phyloP scores from a whole-genome alignment of 2,113 vertebrate genomes.

The Calyptomena viridis region DNA sequence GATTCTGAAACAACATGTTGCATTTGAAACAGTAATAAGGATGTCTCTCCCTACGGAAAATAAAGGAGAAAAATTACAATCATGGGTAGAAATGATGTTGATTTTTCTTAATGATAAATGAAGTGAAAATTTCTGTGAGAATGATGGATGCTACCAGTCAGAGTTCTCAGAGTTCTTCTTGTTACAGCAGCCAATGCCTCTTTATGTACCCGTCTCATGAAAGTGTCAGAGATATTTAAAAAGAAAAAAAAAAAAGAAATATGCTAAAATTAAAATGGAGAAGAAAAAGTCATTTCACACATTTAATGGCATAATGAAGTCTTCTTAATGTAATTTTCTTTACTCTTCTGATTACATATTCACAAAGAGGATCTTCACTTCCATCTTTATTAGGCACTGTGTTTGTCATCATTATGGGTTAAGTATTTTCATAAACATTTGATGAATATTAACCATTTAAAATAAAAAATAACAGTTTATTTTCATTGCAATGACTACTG shows the following conservation, averaged over 20 bases:
- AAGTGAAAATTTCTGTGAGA: conserved; percentile 33
- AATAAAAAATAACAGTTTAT: conserved; percentile 68
- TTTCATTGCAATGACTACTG: conserved; percentile 38
- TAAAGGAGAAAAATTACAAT: conserved; percentile 3
- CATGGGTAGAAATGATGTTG: conserved; percentile 45
- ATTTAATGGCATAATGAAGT: conserved; percentile 65
- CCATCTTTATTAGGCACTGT: conserved; percentile 54
- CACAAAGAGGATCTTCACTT: conserved; percentile 68
- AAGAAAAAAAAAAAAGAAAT: conserved; percentile 31
- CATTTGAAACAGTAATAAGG: not conserved
- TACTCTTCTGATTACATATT: conserved; percentile 70
- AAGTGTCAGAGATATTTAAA: conserved; percentile 50
- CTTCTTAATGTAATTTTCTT: conserved; percentile 70
- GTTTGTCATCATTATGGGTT: conserved; percentile 58
- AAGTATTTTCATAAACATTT: conserved; percentile 63
- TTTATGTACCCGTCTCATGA: conserved; percentile 34
- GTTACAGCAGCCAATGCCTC: conserved; percentile 44
- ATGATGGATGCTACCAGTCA: conserved; percentile 61
- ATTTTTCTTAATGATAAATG: conserved; percentile 69
- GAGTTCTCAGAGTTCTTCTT: conserved; percentile 58
- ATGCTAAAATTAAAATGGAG: conserved; percentile 65
- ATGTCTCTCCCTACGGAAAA: not conserved
- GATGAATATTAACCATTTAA: conserved; percentile 72
- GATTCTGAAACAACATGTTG: not conserved
- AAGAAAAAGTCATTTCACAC: conserved; percentile 65